Conservation (phyloP, 2,797 vertebrate species). For the Loris lydekkerianus region DNA sequence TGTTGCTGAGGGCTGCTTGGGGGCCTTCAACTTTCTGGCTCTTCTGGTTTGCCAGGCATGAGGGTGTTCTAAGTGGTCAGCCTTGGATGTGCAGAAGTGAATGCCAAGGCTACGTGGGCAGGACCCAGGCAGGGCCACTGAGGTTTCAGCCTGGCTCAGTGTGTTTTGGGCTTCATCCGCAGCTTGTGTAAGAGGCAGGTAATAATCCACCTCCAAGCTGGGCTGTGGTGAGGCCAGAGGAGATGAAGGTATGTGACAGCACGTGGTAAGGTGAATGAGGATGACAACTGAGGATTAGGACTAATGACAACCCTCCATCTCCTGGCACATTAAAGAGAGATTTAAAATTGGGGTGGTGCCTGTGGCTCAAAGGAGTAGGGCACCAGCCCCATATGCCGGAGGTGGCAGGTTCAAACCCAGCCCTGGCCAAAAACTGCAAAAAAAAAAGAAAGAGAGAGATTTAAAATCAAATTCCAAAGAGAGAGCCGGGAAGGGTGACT, state of each 20-base stretch:
- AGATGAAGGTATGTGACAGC: not conserved
- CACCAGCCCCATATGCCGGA: too few species aligned
- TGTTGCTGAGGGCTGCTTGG: not conserved
- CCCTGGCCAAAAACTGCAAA: too few species aligned
- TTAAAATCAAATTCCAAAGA: constrained; percentile 70
- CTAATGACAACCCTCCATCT: constrained; percentile 38
- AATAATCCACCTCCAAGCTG: not conserved
- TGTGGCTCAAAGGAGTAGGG: too few species aligned
- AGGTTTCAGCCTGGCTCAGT: not conserved
- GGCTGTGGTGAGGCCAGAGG: not conserved
- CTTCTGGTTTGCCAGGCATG: not conserved
- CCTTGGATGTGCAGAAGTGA: not conserved
- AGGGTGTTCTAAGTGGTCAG: not conserved
- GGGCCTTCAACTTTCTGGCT: not conserved
- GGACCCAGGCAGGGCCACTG: not conserved
- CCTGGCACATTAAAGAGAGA: constrained; percentile 67
- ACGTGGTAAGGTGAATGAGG: not conserved
- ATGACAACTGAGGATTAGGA: not conserved
- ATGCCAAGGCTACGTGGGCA: not conserved
- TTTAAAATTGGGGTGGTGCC: constrained; percentile 55
- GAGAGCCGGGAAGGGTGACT: constrained; percentile 65
- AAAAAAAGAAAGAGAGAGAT: constrained; percentile 46
- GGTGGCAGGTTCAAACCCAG: too few species aligned
- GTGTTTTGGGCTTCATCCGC: not conserved
- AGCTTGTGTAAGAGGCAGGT: not conserved